Evolutionary conservation across 2,888 invertebrate species (phyloP), one percentile per base, ranked within the genome.

Genomic region (Thecophora atra): DNA sequence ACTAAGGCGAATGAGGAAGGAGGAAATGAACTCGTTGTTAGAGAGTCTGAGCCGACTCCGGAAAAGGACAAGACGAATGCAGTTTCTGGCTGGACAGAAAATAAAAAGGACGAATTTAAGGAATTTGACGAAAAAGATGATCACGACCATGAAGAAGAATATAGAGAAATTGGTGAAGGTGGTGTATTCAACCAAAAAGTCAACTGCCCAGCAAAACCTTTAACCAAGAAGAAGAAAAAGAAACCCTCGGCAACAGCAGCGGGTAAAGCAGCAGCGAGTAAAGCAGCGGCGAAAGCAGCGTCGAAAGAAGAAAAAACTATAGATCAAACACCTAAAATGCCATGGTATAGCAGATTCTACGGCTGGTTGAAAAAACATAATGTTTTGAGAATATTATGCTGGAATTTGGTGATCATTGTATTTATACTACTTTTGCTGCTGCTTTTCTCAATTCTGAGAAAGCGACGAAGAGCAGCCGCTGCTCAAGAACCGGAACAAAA

Each of bases 361-460:
- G 30, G 52, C 19, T 54, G 56, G 63, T 17, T 60, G 24, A 13
- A 56, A 58, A 64, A 72, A 28, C 58, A 66, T 21, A 60, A 60
- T 44, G 44, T 64, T 58, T 28, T 72, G 13, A 72, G 71, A 28
- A 72, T 72, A 47, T 17, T 75, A 7, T 73, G 72, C 58, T 70
- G 47, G 24, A 56, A 73, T 8, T 42, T 75, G 21, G 69, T 65
- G 28, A 24, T 73, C 28, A 42, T 75, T 24, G 44, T 75, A 52
- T 47, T 75, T 21, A 26, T 75, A 47, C 66, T 75, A 26, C 70
- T 75, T 51, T 47, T 75, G 51, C 70, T 75, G 30, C 28, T 75
- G 60, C 67, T 68, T 17, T 63, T 68, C 63, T 67, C 63, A 17
- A 37, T 73, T 21, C 42, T 65, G 17, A 37, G 37, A 42, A 62